Base-by-base conservation (phyloP, 1,140 invertebrate species). In the Bombus pascuorum region DNA sequence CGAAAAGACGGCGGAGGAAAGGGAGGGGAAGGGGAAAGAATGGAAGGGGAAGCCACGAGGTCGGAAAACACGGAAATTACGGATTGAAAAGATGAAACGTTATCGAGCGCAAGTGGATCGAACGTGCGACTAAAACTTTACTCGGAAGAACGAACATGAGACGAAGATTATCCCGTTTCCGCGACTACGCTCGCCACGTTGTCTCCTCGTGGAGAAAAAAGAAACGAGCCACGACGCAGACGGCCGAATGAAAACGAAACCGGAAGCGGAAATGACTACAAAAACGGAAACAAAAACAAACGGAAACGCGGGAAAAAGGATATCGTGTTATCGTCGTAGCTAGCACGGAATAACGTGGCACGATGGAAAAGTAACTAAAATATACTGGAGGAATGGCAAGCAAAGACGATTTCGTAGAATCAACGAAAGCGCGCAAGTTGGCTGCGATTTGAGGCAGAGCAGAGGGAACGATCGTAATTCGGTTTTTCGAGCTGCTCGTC, bases 41-140 rank as follows among this genome's bases (percentile, higher is more conserved):
- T 37, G 71, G 62, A 68, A 53, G 84, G 85, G 83, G 85, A 53
- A 42, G 70, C 79, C 88, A 89, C 92, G 92, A 91, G 92, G 86
- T 87, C 85, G 90, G 92, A 93, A 93, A 93, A 93, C 87, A 90
- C 91, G 88, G 90, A 91, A 91, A 87, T 89, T 84, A 73, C 73
- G 75, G 42, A 53, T 18, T 59, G 57, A 75, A 87, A 83, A 83
- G 87, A 88, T 65, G 75, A 71, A 47, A 44, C 71, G 59, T 81
- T 81, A 85, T 74, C 70, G 84, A 75, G 44, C 79, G 78, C 74
- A 57, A 75, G 78, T 81, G 68, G 77, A 62, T 85, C 77, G 83
- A 80, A 72, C 77, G 28, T 28, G 75, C 73, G 81, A 62, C 74
- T 70, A n/a, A 47, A 79, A 66, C 74, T 70, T 70, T 37, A 28